phyloP scores from a whole-genome alignment of 2,113 vertebrate genomes.

The Daboia siamensis region DNA sequence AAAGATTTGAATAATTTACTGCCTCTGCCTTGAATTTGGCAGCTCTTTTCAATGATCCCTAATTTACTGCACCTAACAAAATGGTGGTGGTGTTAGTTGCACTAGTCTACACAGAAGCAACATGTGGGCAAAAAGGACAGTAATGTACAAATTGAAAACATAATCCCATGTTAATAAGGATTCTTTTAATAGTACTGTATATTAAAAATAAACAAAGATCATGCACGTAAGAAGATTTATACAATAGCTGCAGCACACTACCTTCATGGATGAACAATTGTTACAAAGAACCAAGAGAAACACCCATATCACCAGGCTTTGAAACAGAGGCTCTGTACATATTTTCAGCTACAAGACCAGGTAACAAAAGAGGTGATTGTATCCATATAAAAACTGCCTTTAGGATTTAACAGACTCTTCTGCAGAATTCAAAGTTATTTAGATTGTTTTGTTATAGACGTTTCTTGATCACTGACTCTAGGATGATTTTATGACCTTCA shows the following conservation, averaged over 20 bases:
- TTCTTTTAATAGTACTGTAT: not conserved
- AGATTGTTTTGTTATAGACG: not conserved
- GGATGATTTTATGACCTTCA: not conserved
- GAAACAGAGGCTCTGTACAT: not conserved
- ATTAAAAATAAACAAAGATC: not conserved
- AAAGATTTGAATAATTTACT: conserved; percentile 61
- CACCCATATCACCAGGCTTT: not conserved
- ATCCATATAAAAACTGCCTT: not conserved
- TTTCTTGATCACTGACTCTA: not conserved
- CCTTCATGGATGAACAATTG: not conserved
- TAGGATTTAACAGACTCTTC: not conserved
- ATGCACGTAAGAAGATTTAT: not conserved
- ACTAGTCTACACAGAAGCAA: conserved; percentile 23
- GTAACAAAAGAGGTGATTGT: not conserved
- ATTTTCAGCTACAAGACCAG: not conserved
- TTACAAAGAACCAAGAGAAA: not conserved
- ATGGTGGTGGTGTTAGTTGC: not conserved
- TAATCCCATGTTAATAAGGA: not conserved
- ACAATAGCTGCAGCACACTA: not conserved
- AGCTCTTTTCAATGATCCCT: conserved; percentile 45
- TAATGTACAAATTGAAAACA: not conserved
- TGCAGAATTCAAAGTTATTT: not conserved
- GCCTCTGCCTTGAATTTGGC: conserved; percentile 42
- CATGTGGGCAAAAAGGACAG: not conserved
- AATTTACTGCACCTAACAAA: conserved; percentile 46